These are phyloP conservation scores for Anolis sagrei DNA, from an alignment of 2,113 vertebrate genomes.

Conservation along the genomic window DNA sequence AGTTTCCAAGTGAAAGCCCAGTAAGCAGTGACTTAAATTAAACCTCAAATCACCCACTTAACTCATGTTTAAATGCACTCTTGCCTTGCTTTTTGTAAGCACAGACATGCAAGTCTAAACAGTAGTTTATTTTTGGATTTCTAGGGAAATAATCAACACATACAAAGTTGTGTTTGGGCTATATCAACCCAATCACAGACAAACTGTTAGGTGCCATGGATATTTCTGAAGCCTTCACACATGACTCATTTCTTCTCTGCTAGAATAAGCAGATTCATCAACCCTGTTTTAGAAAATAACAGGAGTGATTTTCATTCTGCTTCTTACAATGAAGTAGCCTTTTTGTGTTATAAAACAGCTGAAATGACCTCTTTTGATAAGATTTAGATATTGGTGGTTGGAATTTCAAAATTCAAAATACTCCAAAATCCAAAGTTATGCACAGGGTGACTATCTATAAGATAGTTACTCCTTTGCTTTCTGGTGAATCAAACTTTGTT, in stretches of 20 bases:
- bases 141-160: background rate
- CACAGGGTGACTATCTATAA: no score
- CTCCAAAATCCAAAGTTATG: no score
- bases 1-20: background rate
- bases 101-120: background rate
- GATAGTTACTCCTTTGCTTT: no score
- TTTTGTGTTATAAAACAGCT: background rate
- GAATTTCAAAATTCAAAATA: no score
- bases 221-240: background rate
- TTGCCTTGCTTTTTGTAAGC: background rate
- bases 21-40: background rate
- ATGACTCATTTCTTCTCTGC: background rate
- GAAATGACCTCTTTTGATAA: no score
- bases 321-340: background rate
- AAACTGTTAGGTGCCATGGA: background rate
- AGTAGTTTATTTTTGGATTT: background rate
- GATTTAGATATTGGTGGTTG: no score
- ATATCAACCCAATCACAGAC: background rate
- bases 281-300: background rate
- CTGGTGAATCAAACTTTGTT: no score
- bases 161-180: background rate
- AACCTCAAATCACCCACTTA: background rate
- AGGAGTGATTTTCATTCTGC: background rate
- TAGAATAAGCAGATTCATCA: background rate
- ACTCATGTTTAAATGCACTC: background rate